Evolutionary conservation across 2,113 vertebrate genomes (phyloP).

Genomic region (Nannospalax galili): DNA sequence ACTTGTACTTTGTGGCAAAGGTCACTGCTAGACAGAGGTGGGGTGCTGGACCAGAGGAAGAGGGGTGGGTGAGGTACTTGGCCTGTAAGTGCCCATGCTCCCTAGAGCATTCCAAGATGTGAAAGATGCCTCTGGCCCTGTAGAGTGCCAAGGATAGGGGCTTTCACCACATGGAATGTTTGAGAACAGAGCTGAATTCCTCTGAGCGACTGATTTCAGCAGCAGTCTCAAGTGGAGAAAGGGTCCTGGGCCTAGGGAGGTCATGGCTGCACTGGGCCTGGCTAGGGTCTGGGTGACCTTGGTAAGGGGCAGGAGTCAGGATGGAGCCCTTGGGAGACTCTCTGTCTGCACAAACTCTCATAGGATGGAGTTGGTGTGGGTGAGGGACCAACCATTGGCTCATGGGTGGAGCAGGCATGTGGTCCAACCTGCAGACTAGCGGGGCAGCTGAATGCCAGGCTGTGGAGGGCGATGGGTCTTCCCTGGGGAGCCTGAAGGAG

Average conservation of each 20-base stretch:
- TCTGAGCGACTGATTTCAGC: neutral
- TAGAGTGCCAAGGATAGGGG: neutral
- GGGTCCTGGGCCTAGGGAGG: neutral
- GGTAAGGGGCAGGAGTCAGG: neutral
- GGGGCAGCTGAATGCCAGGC: rapidly evolving
- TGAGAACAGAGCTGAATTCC: neutral
- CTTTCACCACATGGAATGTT: rapidly evolving
- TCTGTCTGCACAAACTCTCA: neutral
- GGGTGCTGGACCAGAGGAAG: neutral
- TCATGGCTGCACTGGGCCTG: rapidly evolving
- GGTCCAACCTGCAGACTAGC: neutral
- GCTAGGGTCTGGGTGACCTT: neutral
- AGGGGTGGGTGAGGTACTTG: neutral
- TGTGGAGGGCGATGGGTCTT: neutral
- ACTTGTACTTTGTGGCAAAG: neutral
- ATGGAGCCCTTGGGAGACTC: rapidly evolving
- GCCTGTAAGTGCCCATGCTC: too few species aligned
- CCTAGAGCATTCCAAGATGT: neutral
- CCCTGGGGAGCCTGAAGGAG: neutral
- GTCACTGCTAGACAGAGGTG: neutral
- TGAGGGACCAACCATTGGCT: neutral
- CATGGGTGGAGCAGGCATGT: neutral
- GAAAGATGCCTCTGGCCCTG: neutral
- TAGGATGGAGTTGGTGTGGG: too few species aligned
- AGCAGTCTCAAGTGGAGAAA: neutral